A percentile compares a stretch with the other conserved stretches of the same genome.
phyloP scores from a whole-genome alignment of 2,797 vertebrate genomes.

The Mus minutoides region DNA sequence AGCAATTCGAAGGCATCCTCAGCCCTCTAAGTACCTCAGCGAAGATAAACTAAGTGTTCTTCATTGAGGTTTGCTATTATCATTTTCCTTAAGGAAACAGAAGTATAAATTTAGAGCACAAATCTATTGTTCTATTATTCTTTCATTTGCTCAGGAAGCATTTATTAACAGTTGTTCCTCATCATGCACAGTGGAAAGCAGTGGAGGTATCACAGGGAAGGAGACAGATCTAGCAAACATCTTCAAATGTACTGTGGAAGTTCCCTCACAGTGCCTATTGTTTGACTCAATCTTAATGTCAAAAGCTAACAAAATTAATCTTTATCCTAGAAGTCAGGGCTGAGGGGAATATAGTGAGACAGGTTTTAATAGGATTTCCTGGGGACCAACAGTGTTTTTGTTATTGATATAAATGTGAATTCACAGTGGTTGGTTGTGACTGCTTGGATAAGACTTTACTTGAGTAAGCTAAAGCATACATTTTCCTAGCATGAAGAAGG shows the following conservation, averaged over 20 bases:
- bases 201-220: not conserved
- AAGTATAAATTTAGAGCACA: not conserved
- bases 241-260: not conserved
- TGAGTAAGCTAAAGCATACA: too few relatives aligned
- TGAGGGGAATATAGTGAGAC: too few relatives aligned
- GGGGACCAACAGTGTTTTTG: not conserved
- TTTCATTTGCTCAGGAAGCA: not conserved
- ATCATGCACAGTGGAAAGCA: not conserved
- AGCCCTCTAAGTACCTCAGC: not conserved
- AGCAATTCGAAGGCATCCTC: not conserved
- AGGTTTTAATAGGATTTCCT: not conserved
- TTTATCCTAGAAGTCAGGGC: not conserved
- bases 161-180: not conserved
- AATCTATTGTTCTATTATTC: not conserved
- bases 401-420: not conserved
- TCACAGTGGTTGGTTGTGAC: not conserved
- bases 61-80: not conserved
- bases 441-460: not conserved
- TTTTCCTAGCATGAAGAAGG: not conserved
- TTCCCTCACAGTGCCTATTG: not conserved
- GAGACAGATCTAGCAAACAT: not conserved
- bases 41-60: not conserved
- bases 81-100: not conserved
- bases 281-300: not conserved
- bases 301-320: not conserved